Conservation (phyloP, 2,888 invertebrate genomes). For the Drosophila multiciliata region DNA sequence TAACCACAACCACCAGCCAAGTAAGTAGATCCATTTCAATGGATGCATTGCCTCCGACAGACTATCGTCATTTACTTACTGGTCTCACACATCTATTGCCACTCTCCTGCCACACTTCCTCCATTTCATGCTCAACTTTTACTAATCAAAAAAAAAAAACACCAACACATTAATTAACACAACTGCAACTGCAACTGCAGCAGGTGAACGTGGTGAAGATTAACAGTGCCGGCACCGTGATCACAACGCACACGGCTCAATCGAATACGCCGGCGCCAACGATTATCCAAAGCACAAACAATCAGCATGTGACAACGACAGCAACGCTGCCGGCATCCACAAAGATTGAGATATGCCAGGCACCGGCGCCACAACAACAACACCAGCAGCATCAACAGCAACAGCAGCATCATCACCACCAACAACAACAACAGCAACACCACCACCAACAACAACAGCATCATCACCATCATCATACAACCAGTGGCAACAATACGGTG, state of each 20-base stretch:
- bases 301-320: slow-evolving; percentile 82
- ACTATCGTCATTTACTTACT: not conserved
- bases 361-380: slow-evolving; percentile 73
- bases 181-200: slow-evolving; percentile 26
- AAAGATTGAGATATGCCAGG: slow-evolving; percentile 84
- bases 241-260: slow-evolving; percentile 82
- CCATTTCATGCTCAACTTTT: not conserved
- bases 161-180: slow-evolving; percentile 2
- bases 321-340: slow-evolving; percentile 82
- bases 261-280: slow-evolving; percentile 77
- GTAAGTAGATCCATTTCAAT: slow-evolving; percentile 55
- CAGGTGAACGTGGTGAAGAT: slow-evolving; percentile 85
- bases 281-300: slow-evolving; percentile 83
- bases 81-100: not conserved
- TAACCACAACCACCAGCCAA: slow-evolving; percentile 63
- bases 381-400: slow-evolving; percentile 61
- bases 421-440: slow-evolving; percentile 28
- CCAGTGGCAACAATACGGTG: slow-evolving; percentile 57
- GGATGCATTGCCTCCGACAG: not conserved
- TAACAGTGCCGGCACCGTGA: slow-evolving; percentile 84
- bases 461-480: slow-evolving; percentile 50
- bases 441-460: slow-evolving; percentile 5
- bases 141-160: slow-evolving; percentile 15
- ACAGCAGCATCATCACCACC: slow-evolving; percentile 39
- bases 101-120: not conserved